A percentile compares a stretch with the other conserved stretches of the same genome.
Evolutionary conservation across 2,113 vertebrate genomes (phyloP).

Genomic region (Vulpes vulpes): DNA sequence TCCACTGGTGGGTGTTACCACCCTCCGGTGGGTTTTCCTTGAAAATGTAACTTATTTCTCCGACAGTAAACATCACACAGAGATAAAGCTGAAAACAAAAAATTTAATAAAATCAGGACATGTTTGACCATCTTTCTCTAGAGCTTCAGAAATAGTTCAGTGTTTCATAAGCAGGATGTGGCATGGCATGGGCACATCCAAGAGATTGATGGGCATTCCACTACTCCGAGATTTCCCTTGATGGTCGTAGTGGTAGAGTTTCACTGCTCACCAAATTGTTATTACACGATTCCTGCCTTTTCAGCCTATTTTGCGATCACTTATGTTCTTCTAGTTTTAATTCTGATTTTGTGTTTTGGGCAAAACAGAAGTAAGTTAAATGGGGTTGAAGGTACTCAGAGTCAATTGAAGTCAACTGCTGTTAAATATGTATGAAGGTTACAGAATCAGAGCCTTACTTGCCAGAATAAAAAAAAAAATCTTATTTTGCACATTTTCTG

Average conservation of each 20-base stretch:
- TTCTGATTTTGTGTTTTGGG: slow-evolving; percentile 56
- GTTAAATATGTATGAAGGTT: slow-evolving; percentile 70
- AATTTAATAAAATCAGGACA: slow-evolving; percentile 48
- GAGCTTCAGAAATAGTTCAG: neutral
- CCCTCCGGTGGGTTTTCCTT: neutral
- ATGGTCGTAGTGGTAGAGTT: neutral
- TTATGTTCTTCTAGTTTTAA: slow-evolving; percentile 31
- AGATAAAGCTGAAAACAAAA: slow-evolving; percentile 29
- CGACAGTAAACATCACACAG: neutral
- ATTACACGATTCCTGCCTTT: neutral
- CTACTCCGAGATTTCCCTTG: slow-evolving; percentile 33
- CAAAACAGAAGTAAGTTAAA: slow-evolving; percentile 44
- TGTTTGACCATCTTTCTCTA: neutral
- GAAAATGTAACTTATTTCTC: neutral
- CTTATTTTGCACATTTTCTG: slow-evolving; percentile 44
- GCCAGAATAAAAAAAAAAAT: neutral
- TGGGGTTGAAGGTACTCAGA: slow-evolving; percentile 35
- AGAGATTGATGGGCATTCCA: neutral
- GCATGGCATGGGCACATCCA: neutral
- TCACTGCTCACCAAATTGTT: neutral
- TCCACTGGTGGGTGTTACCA: neutral
- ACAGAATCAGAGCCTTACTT: slow-evolving; percentile 4
- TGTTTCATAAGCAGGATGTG: neutral
- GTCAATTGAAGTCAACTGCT: slow-evolving; percentile 68
- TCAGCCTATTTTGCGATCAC: slow-evolving; percentile 34